phyloP scores from a whole-genome alignment of 1,140 invertebrate species.

The Pseudomyrmex concolor region DNA sequence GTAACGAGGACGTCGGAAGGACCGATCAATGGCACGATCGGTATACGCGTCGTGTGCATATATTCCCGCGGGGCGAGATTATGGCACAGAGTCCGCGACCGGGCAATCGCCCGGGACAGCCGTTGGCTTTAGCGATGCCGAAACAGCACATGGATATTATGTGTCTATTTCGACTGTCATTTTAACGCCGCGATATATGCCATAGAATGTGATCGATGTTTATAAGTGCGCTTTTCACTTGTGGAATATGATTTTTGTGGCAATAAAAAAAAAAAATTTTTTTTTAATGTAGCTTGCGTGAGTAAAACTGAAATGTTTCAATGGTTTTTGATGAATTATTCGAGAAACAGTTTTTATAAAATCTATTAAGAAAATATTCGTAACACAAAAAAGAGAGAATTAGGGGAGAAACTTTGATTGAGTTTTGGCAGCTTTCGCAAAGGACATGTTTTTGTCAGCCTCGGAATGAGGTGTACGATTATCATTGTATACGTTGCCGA shows the following conservation, averaged over 20 bases:
- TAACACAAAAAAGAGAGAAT: not conserved
- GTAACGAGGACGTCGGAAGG: constrained; percentile 72
- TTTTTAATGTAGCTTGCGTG: no score
- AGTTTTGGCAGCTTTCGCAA: not conserved
- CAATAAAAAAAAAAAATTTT: no score
- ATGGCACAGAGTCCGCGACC: constrained; percentile 27
- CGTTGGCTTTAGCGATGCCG: constrained; percentile 13
- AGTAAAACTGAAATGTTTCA: no score
- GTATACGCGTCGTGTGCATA: constrained; percentile 48
- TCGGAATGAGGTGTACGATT: not conserved
- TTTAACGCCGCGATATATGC: not conserved
- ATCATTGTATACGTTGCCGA: constrained; percentile 4
- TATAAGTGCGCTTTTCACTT: no score
- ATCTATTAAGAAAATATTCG: no score
- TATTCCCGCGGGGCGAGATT: constrained; percentile 52
- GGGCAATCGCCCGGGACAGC: constrained; percentile 35
- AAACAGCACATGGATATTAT: constrained; percentile 18
- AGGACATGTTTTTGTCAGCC: not conserved
- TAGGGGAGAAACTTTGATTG: not conserved
- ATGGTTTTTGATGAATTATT: no score
- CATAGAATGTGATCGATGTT: not conserved
- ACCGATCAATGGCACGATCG: constrained; percentile 70
- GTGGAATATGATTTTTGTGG: no score
- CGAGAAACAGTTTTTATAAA: no score
- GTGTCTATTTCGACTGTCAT: constrained; percentile 11